Evolutionary conservation across 2,888 invertebrate genomes (phyloP).

Genomic region (Ligdia adustata): DNA sequence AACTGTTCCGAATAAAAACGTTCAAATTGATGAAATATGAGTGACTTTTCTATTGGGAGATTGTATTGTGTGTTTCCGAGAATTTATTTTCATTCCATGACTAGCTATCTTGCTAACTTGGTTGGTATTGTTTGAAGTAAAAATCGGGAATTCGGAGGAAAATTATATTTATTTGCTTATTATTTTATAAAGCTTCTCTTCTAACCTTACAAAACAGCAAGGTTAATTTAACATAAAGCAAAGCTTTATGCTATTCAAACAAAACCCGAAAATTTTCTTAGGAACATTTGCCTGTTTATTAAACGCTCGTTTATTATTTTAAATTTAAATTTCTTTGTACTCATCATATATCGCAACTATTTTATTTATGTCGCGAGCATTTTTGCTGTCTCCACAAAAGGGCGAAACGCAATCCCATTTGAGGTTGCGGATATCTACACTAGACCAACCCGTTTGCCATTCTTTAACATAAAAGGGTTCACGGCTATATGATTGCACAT

Average conservation of each 20-base stretch:
- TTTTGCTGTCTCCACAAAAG: conserved; percentile 20
- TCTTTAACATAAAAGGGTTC: conserved; percentile 26
- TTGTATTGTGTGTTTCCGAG: background rate
- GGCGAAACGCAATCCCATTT: conserved; percentile 23
- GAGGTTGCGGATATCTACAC: conserved; percentile 28
- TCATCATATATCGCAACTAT: conserved; percentile 1
- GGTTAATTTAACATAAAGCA: too few species aligned
- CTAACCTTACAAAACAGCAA: too few species aligned
- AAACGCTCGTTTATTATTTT: too few species aligned
- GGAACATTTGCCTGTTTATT: too few species aligned
- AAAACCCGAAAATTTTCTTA: too few species aligned
- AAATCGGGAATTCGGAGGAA: too few species aligned
- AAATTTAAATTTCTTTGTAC: background rate
- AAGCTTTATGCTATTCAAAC: too few species aligned
- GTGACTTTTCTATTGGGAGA: background rate
- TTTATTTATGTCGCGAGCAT: conserved; percentile 14
- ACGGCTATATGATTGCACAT: conserved; percentile 20
- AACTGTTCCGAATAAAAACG: conserved; percentile 8
- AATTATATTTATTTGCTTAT: too few species aligned
- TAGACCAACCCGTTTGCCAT: conserved; percentile 26
- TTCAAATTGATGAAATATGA: conserved; percentile 6
- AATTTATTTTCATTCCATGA: background rate
- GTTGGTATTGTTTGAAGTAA: too few species aligned
- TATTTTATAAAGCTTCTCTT: too few species aligned
- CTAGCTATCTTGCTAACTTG: too few species aligned